Evolutionary conservation across 64 coral and sea anemone genomes (phyloP), one percentile per base, ranked within the genome.

Genomic region (Dendronephthya gigantea): DNA sequence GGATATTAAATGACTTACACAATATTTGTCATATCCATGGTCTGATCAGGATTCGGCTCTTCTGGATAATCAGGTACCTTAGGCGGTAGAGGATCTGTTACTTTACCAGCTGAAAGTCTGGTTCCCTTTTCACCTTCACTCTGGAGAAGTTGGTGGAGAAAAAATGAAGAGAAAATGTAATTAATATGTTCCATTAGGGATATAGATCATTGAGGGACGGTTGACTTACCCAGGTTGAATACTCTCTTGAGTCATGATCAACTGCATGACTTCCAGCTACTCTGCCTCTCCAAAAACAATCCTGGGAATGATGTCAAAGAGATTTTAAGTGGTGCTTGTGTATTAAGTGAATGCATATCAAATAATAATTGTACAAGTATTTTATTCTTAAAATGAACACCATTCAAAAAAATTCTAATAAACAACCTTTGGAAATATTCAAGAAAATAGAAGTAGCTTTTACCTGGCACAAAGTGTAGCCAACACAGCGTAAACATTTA

Each of bases 251-350:
- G 83, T 96, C 94, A 14, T 96, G 94, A 5, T 88, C 84, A 7
- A 65, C 50, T 49, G 88, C 90, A 59, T 96, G 94, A 7, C 83
- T 59, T 40, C 90, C 87, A 45, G 91, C 92, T 22, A 27, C 33
- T 70, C 92, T 96, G 2, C 94, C 94, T 66, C 94, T 90, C 94
- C 91, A 96, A 22, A 96, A 96, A 82, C 94, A 96, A 49, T 96
- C 94, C 94, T 96, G 39, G 1, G 43, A 48, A 68, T 22, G 52
- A 84, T 51, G 25, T 33, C 25, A 86, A 82, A 83, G 17, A 1
- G 25, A n/a, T n/a, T 45, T 45, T 45, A 45, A 45, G n/a, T n/a
- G n/a, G n/a, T n/a, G n/a, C n/a, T n/a, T n/a, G n/a, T n/a, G n/a
- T n/a, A n/a, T n/a, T n/a, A n/a, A n/a, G n/a, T n/a, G n/a, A n/a